phyloP scores from a whole-genome alignment of 2,113 vertebrate genomes.

The Amazona guildingii region DNA sequence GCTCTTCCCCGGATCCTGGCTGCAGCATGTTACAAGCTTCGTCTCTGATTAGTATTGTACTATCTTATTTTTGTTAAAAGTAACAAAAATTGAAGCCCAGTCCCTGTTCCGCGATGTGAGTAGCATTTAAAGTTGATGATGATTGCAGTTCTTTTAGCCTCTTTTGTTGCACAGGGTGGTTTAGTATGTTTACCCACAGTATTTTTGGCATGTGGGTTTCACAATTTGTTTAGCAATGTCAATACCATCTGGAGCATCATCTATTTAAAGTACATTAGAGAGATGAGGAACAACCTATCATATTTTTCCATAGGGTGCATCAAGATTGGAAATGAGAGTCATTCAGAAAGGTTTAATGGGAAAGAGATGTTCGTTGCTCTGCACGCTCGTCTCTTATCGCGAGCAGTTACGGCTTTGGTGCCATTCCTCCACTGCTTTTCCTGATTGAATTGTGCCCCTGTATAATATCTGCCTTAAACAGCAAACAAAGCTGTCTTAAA shows the following conservation, averaged over 20 bases:
- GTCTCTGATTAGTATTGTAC: conserved; percentile 39
- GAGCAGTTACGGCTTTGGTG: not conserved
- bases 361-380: conserved; percentile 12
- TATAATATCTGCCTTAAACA: conserved; percentile 23
- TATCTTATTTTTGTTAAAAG: conserved; percentile 59
- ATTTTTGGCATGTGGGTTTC: conserved; percentile 72
- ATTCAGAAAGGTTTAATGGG: conserved; percentile 61
- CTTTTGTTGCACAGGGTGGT: conserved; percentile 64
- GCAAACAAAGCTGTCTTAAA: conserved; percentile 23
- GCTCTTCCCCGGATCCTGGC: not conserved
- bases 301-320: conserved; percentile 68
- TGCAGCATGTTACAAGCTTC: not conserved
- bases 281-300: conserved; percentile 69
- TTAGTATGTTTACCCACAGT: conserved; percentile 72
- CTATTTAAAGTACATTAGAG: conserved; percentile 72
- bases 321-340: conserved; percentile 67
- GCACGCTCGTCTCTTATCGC: not conserved
- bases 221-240: conserved; percentile 73
- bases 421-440: not conserved
- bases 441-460: conserved; percentile 29
- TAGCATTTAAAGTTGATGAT: conserved; percentile 67
- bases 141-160: conserved; percentile 66
- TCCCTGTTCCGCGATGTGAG: conserved; percentile 12
- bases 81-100: conserved; percentile 58
- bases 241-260: conserved; percentile 73